phyloP scores from a whole-genome alignment of 2,888 invertebrate species.

The Uropetala carovei region DNA sequence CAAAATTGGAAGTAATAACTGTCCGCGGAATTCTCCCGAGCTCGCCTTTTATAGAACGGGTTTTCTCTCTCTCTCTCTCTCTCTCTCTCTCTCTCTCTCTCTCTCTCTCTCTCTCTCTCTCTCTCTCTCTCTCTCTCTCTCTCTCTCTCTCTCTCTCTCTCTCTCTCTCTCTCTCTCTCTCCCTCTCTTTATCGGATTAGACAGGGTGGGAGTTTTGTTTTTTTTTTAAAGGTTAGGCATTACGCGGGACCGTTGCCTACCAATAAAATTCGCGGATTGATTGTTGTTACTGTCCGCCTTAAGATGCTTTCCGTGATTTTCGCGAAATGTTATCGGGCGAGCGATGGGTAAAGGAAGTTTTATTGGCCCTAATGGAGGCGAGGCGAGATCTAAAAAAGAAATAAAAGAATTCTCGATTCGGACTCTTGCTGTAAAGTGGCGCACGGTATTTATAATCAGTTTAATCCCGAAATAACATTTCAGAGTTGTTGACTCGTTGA shows the following conservation, averaged over 20 bases:
- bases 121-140: too few species aligned
- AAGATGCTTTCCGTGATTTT: neutral
- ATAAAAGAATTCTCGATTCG: too few species aligned
- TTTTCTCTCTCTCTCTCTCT: neutral
- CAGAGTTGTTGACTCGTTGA: too few species aligned
- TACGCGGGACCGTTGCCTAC: conserved; percentile 20
- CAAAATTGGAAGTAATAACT: conserved; percentile 2
- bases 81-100: too few species aligned
- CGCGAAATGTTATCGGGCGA: neutral
- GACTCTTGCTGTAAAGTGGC: too few species aligned
- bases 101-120: neutral
- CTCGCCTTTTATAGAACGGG: conserved; percentile 1
- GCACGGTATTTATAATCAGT: too few species aligned
- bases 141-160: neutral
- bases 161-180: too few species aligned
- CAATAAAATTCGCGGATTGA: conserved; percentile 16
- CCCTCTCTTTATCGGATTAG: neutral
- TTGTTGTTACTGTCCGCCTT: conserved; percentile 10
- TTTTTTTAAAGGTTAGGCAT: conserved; percentile 13
- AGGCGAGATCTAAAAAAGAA: neutral
- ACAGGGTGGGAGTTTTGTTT: neutral
- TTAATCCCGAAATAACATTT: too few species aligned
- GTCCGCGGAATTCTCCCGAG: neutral
- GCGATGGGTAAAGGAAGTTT: neutral
- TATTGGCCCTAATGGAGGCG: neutral